Evolutionary conservation across 2,113 vertebrate species (phyloP).

Genomic region (Neoarius graeffei): DNA sequence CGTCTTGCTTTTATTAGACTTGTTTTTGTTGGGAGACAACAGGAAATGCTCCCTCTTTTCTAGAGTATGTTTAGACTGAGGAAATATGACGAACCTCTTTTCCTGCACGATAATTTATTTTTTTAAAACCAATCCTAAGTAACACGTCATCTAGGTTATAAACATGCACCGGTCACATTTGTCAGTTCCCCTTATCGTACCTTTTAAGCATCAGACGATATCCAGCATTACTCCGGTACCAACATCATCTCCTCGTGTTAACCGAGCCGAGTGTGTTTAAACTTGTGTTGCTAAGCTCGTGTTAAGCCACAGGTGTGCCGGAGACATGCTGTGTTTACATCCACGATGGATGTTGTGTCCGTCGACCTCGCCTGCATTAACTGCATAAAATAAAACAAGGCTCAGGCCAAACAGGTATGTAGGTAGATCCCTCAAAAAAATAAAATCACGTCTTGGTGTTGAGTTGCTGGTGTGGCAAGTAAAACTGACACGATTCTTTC

Average conservation of each 20-base stretch:
- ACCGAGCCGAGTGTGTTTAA: no score
- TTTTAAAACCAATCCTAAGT: neutral
- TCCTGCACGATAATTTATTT: neutral
- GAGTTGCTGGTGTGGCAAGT: neutral
- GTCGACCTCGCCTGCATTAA: no score
- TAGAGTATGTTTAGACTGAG: neutral
- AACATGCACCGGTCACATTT: neutral
- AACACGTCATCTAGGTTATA: neutral
- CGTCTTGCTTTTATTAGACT: neutral
- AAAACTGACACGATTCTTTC: neutral
- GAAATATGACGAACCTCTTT: neutral
- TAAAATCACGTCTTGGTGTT: neutral
- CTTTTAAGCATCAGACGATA: no score
- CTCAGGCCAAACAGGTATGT: neutral
- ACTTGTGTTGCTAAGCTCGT: no score
- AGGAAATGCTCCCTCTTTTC: neutral
- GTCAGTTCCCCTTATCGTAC: no score
- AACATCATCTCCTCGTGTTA: no score
- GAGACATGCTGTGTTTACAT: no score
- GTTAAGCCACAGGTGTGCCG: no score
- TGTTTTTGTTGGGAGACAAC: neutral
- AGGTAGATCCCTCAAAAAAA: neutral
- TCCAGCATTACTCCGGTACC: no score
- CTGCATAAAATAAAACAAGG: no score
- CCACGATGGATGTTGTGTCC: no score